Conservation (phyloP, 2,888 invertebrate genomes). For the Melieria picta region DNA sequence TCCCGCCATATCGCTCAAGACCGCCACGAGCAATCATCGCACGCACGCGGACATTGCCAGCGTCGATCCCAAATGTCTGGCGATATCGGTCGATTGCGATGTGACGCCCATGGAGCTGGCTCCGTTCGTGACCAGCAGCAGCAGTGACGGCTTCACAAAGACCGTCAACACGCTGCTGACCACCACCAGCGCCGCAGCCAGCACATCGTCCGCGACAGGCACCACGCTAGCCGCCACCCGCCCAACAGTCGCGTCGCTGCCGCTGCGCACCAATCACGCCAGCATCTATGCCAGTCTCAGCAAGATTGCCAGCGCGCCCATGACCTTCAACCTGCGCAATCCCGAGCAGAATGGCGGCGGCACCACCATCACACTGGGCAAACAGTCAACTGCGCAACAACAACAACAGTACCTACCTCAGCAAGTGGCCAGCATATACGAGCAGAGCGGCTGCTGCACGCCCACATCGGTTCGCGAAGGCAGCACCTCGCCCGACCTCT, state of each 20-base stretch:
- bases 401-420: conserved; percentile 54
- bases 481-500: conserved; percentile 59
- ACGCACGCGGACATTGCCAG: conserved; percentile 45
- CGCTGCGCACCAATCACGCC: conserved; percentile 31
- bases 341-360: conserved; percentile 38
- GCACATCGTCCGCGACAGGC: conserved; percentile 33
- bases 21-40: conserved; percentile 66
- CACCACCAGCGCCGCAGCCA: conserved; percentile 20
- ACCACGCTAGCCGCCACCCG: conserved; percentile 21
- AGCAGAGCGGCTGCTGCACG: conserved; percentile 51
- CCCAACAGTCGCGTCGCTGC: conserved; percentile 18
- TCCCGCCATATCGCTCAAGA: conserved; percentile 80
- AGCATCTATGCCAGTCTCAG: conserved; percentile 44
- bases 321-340: conserved; percentile 49
- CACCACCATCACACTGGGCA: conserved; percentile 41
- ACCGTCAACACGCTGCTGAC: conserved; percentile 33
- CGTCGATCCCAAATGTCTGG: conserved; percentile 58
- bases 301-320: conserved; percentile 46
- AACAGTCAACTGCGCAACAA: conserved; percentile 40
- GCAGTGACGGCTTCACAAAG: conserved; percentile 26
- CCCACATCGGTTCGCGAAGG: conserved; percentile 54
- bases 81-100: conserved; percentile 41
- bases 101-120: conserved; percentile 24
- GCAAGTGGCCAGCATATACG: conserved; percentile 47
- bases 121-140: conserved; percentile 37